Percentiles rank a stretch among this genome's conserved stretches.
phyloP scores from a whole-genome alignment of 2,888 invertebrate species.

The Philereme vetulata region DNA sequence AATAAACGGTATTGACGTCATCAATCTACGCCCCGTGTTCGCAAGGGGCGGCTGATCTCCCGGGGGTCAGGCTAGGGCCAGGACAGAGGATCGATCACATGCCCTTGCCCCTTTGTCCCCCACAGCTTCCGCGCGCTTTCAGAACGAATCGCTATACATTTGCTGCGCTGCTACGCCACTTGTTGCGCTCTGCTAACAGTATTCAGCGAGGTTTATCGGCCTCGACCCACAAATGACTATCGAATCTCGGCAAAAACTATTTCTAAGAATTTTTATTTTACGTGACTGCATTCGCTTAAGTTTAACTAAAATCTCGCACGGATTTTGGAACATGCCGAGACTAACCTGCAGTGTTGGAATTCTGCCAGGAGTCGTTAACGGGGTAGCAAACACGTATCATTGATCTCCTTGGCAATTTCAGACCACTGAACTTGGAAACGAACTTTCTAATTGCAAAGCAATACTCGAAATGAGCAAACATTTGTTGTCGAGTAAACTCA shows the following conservation, averaged over 20 bases:
- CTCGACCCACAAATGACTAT: constrained; percentile 30
- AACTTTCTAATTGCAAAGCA: constrained; percentile 28
- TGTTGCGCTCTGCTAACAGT: constrained; percentile 41
- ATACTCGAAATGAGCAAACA: constrained; percentile 28
- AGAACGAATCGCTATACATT: constrained; percentile 23
- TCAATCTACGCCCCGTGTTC: constrained; percentile 35
- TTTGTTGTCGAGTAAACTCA: constrained; percentile 29
- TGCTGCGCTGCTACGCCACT: constrained; percentile 40
- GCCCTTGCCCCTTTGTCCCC: constrained; percentile 58
- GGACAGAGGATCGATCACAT: constrained; percentile 60
- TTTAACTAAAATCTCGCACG: constrained; percentile 34
- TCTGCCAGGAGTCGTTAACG: constrained; percentile 45
- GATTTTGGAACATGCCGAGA: constrained; percentile 47
- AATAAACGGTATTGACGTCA: constrained; percentile 40
- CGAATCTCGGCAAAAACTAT: constrained; percentile 19
- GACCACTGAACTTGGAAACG: constrained; percentile 33
- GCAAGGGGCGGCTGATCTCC: constrained; percentile 42
- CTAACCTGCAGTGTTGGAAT: constrained; percentile 50
- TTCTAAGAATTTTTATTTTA: constrained; percentile 19
- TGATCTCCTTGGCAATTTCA: constrained; percentile 34
- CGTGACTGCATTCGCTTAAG: constrained; percentile 40
- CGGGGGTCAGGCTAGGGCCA: constrained; percentile 68
- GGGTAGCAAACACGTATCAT: constrained; percentile 34
- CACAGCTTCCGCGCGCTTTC: constrained; percentile 38
- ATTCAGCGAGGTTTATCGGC: constrained; percentile 19